These are phyloP conservation scores for Agrypnia vestita DNA, from an alignment of 1,140 invertebrate species.

Conservation along the genomic window DNA sequence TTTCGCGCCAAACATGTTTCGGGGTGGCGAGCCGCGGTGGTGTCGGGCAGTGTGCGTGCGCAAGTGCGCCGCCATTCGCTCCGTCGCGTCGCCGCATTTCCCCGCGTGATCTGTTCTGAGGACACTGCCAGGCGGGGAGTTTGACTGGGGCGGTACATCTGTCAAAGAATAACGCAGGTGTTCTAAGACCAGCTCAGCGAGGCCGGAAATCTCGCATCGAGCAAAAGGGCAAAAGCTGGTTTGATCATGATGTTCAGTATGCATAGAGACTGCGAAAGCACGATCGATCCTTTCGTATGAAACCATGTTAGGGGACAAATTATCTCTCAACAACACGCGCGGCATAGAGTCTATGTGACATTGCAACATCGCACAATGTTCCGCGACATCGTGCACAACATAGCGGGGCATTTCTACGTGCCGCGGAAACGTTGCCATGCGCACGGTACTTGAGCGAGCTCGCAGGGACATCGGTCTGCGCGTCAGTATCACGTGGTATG, in stretches of 20 bases:
- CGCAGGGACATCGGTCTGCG: too few relatives aligned
- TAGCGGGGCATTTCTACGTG: too few relatives aligned
- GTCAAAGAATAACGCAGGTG: conserved; percentile 89
- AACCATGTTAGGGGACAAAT: too few relatives aligned
- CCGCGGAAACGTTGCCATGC: too few relatives aligned
- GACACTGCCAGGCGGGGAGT: conserved; percentile 84
- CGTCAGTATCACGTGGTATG: too few relatives aligned
- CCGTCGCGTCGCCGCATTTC: conserved; percentile 1
- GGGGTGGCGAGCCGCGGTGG: conserved; percentile 32
- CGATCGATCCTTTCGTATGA: too few relatives aligned
- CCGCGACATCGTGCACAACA: too few relatives aligned
- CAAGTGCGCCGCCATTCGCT: not conserved
- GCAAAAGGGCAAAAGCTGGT: conserved; percentile 88
- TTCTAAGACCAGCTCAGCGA: conserved; percentile 88
- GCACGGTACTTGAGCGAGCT: too few relatives aligned
- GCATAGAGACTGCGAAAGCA: conserved; percentile 82
- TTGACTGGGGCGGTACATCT: conserved; percentile 89
- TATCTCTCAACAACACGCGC: too few relatives aligned
- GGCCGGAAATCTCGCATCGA: conserved; percentile 89
- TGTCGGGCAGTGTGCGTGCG: not conserved
- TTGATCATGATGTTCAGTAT: conserved; percentile 79
- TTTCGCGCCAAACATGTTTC: too few relatives aligned
- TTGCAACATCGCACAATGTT: too few relatives aligned
- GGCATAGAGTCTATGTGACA: too few relatives aligned
- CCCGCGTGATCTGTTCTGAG: conserved; percentile 75